Evolutionary conservation across 2,113 vertebrate species (phyloP), one percentile per base, ranked within the genome.

Genomic region (Marcusenius ussheri): DNA sequence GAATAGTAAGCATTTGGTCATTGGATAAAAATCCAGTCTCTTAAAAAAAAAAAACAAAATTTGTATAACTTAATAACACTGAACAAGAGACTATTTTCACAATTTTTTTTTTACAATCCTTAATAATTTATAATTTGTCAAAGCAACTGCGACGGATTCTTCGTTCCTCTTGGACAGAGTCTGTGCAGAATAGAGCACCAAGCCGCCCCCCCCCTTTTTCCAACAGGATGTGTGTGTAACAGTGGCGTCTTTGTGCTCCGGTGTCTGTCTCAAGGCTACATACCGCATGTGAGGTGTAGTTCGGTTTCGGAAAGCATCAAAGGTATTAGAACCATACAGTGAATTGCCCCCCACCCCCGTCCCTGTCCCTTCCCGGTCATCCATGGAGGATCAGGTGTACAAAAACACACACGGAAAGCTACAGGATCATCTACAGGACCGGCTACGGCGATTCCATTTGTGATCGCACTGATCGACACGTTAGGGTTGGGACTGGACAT

Each of bases 11-110:
- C 92, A 94, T 96, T 96, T 95, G 95, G 95, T 96, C 96, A 94
- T 96, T 95, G 95, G 96, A 96, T 95, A 94, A 93, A 94, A 94
- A 96, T 96, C 96, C 96, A 95, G 96, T 95, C 96, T 96, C 95
- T 94, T 91, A 93, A 91, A 94, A 94, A 93, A 91, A 91, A 93
- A 92, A 91, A 39, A 91, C 91, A 92, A 88, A 93, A 91, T 94
- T 95, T 91, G 95, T 95, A 96, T 96, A 96, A 96, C 94, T 96
- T 96, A 96, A 96, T 94, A 94, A 94, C n/a, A 85, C 39, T 35
- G 92, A 94, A 93, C 42, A 95, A 93, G 90, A 92, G 93, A 94
- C 89, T 91, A 92, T 92, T 92, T 93, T 95, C 92, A 93, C 93
- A 93, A 92, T 62, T 93, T 86, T 92, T 86, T 93, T 91, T 94